Evolutionary conservation across 2,797 vertebrate species (phyloP).

Genomic region (Pseudochromis fuscus): DNA sequence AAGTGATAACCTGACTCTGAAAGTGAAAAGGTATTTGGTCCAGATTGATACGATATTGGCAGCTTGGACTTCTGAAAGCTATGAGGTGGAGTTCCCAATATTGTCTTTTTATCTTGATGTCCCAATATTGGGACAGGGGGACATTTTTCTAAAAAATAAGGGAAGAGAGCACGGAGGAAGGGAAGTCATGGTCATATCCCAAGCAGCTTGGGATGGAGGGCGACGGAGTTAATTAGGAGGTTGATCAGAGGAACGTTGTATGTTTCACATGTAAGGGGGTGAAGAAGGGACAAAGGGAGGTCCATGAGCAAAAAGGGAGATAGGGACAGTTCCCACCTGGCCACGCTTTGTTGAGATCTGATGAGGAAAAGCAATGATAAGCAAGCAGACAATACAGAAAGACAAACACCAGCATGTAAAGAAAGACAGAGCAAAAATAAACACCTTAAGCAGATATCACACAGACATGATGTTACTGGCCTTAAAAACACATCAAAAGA

Average conservation of each 20-base stretch:
- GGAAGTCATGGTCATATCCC: constrained; percentile 48
- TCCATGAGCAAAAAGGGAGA: constrained; percentile 56
- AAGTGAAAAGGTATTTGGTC: not conserved
- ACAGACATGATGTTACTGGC: constrained; percentile 30
- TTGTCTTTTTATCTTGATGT: constrained; percentile 50
- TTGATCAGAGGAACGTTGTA: constrained; percentile 26
- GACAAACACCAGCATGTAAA: constrained; percentile 52
- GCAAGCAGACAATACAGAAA: constrained; percentile 60
- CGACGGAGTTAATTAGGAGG: constrained; percentile 29
- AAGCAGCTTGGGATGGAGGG: constrained; percentile 53
- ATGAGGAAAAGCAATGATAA: constrained; percentile 81
- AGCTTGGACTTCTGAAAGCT: constrained; percentile 81
- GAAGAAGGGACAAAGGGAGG: constrained; percentile 1
- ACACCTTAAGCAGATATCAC: constrained; percentile 54
- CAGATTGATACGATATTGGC: no score
- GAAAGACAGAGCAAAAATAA: constrained; percentile 52
- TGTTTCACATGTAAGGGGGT: constrained; percentile 37
- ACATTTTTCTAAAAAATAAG: constrained; percentile 27
- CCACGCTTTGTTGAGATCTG: constrained; percentile 88
- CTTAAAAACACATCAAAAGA: constrained; percentile 4
- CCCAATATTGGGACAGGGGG: constrained; percentile 72
- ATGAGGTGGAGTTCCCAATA: constrained; percentile 69
- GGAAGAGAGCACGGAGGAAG: constrained; percentile 25
- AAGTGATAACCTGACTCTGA: not conserved
- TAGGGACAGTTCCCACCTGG: constrained; percentile 87